Base-by-base conservation (phyloP, 2,888 invertebrate species). In the Neoscelio sp. region DNA sequence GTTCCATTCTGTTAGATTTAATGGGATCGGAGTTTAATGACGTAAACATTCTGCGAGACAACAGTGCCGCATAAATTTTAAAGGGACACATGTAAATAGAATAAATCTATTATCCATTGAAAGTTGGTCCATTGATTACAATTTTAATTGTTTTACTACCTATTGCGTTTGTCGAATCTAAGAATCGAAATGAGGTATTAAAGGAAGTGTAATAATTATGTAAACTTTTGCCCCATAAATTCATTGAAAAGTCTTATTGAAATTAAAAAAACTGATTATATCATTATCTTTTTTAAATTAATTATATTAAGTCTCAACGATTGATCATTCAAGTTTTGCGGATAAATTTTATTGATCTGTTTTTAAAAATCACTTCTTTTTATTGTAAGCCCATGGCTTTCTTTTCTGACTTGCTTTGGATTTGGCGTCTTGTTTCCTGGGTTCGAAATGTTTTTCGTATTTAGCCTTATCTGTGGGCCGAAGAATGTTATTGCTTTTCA, bases 401-500 rank as follows among this genome's bases (percentile, higher is more conserved):
- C 52, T 10, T 17, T 35, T 74, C 5, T 56, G 56, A 4, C 4
- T 4, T 3, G 17, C 15, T 18, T 40, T 44, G 3, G 44, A 13
- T 6, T 28, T 46, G 0, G 13, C n/a, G 1, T 56, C 60, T 3
- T 44, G 18, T 10, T 73, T 46, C 23, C 56, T 73, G 7, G 62
- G 56, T 10, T 73, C 78, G 33, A 78, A 78, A 26, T 62, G 56
- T 48, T 33, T 92, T 44, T 93, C 93, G 85, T 94, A 94, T 86
- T 94, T 94, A 54, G 92, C 92, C 87, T 94, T 93, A 83, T 94
- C 94, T 77, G 93, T 93, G 1, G 93, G 92, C 81, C 94, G 91
- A 58, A 95, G 87, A 0, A 93, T 93, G 65, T 94, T 94, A 91
- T 94, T 94, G 88, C 93, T 93, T 87, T 94, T 94, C 93, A 95